These are phyloP conservation scores for Micromussa lordhowensis DNA, from an alignment of 92 coral and sea anemone genomes.

Conservation along the genomic window DNA sequence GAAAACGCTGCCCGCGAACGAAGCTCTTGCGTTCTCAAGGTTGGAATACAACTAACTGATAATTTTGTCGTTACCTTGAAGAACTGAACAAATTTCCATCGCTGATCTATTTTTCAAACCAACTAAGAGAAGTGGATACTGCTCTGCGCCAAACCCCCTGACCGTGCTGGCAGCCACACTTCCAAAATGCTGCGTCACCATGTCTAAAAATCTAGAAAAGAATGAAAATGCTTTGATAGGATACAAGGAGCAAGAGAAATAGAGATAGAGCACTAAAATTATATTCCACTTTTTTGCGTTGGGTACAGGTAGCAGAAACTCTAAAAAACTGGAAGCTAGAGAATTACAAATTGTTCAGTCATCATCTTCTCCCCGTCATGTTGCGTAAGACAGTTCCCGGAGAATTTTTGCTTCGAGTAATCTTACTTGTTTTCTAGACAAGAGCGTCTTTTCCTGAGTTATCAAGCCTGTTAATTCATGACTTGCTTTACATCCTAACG, in stretches of 20 bases:
- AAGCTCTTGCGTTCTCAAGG: no score
- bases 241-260: no score
- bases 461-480: no score
- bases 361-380: not conserved
- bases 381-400: not conserved
- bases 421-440: no score
- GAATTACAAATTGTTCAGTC: not conserved
- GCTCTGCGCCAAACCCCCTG: constrained; percentile 85
- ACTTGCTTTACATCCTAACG: no score
- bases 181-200: constrained; percentile 91
- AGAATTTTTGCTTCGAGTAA: no score
- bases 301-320: not conserved
- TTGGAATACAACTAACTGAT: not conserved
- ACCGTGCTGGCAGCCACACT: constrained; percentile 94
- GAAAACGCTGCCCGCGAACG: no score
- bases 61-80: constrained; percentile 75
- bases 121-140: constrained; percentile 87
- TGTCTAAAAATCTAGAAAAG: constrained; percentile 77
- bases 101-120: constrained; percentile 95
- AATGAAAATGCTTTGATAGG: not conserved
- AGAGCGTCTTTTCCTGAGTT: no score
- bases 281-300: not conserved
- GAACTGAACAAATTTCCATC: constrained; percentile 90
- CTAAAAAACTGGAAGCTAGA: not conserved
- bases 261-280: not conserved